phyloP scores from a whole-genome alignment of 2,888 invertebrate species.

The Neocrepidodera transversa region DNA sequence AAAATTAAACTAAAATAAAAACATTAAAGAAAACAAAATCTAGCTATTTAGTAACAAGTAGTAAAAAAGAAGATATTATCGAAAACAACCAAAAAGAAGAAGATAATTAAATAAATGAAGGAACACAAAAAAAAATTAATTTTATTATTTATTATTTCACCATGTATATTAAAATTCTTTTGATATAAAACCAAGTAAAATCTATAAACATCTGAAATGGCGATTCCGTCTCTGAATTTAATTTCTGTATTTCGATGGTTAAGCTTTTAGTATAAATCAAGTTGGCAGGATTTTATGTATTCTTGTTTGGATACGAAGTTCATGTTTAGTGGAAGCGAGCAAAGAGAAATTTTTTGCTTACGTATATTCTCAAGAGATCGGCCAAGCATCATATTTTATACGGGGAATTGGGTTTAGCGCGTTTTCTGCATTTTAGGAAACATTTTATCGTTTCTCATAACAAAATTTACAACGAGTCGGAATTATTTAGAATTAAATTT shows the following conservation, averaged over 20 bases:
- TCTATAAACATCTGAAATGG: not conserved
- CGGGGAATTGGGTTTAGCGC: conserved; percentile 12
- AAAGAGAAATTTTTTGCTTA: conserved; percentile 22
- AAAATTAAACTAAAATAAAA: too few species aligned
- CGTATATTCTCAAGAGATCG: conserved; percentile 3
- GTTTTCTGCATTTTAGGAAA: conserved; percentile 21
- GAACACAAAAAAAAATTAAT: too few species aligned
- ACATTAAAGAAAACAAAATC: too few species aligned
- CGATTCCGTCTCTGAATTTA: conserved; percentile 13
- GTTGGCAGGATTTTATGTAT: conserved; percentile 21
- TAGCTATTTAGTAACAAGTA: too few species aligned
- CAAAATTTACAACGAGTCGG: not conserved
- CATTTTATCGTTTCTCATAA: not conserved
- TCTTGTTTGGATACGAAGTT: conserved; percentile 20
- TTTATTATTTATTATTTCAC: too few species aligned
- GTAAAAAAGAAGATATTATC: too few species aligned
- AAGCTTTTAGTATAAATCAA: conserved; percentile 27
- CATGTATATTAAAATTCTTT: too few species aligned
- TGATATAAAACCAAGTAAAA: too few species aligned
- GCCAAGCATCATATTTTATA: conserved; percentile 10
- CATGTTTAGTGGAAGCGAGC: conserved; percentile 18
- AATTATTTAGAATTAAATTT: too few species aligned
- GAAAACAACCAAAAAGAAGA: too few species aligned
- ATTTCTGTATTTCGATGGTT: conserved; percentile 21
- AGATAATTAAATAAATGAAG: too few species aligned